Evolutionary conservation across 2,888 invertebrate species (phyloP).

Genomic region (Tromatobia lineatoria): DNA sequence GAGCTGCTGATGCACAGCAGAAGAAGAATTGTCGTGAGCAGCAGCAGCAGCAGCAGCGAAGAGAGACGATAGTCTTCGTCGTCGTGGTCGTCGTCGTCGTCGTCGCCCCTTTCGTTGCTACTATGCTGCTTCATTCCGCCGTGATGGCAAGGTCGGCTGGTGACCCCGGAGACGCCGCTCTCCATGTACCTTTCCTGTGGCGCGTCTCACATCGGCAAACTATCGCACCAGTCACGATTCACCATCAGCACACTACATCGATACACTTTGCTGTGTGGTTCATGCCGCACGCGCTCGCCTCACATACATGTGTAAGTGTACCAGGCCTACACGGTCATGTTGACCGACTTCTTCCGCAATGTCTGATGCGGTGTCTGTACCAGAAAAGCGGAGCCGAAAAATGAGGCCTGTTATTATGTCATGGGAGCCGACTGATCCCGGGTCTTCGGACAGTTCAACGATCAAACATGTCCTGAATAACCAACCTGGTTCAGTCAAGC

Average conservation of each 20-base stretch:
- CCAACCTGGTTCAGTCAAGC: neutral
- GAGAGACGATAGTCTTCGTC: constrained; percentile 64
- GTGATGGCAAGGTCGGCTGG: constrained; percentile 75
- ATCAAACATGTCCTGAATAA: neutral
- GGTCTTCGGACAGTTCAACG: neutral
- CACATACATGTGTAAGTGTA: neutral
- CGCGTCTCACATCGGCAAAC: constrained; percentile 42
- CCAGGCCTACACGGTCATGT: neutral
- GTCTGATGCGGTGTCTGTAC: neutral
- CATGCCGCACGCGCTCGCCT: constrained; percentile 18
- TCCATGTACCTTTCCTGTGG: constrained; percentile 62
- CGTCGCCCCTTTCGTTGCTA: constrained; percentile 57
- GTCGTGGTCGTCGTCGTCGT: constrained; percentile 63
- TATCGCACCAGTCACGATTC: constrained; percentile 39
- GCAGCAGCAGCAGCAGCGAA: constrained; percentile 68
- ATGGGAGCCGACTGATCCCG: neutral
- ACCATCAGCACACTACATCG: constrained; percentile 12
- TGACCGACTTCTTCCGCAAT: constrained; percentile 1
- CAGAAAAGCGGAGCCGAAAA: neutral
- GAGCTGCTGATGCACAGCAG: constrained; percentile 48
- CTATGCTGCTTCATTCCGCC: constrained; percentile 62
- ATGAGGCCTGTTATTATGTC: constrained; percentile 11
- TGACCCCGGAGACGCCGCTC: constrained; percentile 70
- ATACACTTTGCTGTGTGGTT: constrained; percentile 59
- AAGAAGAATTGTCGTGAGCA: constrained; percentile 67